Base-by-base conservation (phyloP, 2,797 vertebrate genomes). In the Betta splendens region DNA sequence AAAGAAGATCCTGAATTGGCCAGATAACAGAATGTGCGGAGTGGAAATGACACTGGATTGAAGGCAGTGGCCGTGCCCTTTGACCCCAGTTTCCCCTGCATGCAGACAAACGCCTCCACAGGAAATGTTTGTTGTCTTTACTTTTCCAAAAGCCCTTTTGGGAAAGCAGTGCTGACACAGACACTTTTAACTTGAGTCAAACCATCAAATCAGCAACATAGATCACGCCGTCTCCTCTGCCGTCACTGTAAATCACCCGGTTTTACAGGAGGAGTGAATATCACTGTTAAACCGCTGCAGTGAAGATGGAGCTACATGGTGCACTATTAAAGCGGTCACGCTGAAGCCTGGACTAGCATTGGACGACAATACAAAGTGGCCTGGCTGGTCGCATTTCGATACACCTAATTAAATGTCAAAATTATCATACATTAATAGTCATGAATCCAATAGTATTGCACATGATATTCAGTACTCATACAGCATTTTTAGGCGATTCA, bases 41-140 rank as follows among this genome's bases (percentile, higher is more conserved):
- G 21, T 3, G 22, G 16, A 58, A 25, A 58, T 13, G 1, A 25
- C 50, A 9, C 1, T 35, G 6, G 10, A 52, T 7, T 33, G 33
- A 54, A 52, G 50, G 64, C 1, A 18, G 64, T 1, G 8, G 49
- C 25, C 23, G 4, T 50, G 58, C 7, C 64, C 71, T 75, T 44
- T 75, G 69, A 80, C 64, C 59, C 13, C 13, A 2, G 58, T 45
- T 79, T 85, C 77, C 81, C 43, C n/a, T 23, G 44, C 74, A 55
- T 23, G 31, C 33, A 54, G 55, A 17, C 36, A 12, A 15, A 1
- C 76, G 74, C n/a, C n/a, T n/a, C 75, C 57, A 62, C 77, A 91
- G 90, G 90, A 93, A 93, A 87, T 36, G 36, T 91, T 91, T 93
- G 88, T 90, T 92, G 84, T 82, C 80, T 90, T 88, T 83, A 69